phyloP scores from a whole-genome alignment of 1,140 invertebrate species.

The Bicyclus anynana region DNA sequence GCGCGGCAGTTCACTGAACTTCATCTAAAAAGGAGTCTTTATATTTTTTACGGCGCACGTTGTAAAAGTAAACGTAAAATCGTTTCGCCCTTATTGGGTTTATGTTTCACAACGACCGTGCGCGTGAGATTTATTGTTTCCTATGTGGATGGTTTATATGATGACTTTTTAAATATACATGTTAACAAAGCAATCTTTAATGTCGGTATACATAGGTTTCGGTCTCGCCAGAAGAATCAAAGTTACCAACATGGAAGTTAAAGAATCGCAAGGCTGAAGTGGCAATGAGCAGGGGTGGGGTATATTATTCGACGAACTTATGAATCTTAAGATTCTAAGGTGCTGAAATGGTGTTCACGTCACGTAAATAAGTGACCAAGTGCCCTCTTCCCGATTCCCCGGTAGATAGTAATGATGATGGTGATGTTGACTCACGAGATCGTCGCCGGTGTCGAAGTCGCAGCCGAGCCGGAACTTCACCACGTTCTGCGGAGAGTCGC shows the following conservation, averaged over 20 bases:
- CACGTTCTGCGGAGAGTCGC: slow-evolving; percentile 87
- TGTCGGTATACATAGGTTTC: too few species aligned
- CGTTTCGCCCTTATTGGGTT: slow-evolving; percentile 21
- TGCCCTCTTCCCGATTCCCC: not conserved
- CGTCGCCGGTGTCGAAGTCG: slow-evolving; percentile 78
- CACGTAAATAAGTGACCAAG: not conserved
- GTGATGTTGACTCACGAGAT: slow-evolving; percentile 66
- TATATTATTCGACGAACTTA: too few species aligned
- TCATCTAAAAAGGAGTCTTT: slow-evolving; percentile 28
- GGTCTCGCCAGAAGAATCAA: too few species aligned
- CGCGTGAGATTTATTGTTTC: slow-evolving; percentile 21
- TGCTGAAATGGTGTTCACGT: too few species aligned
- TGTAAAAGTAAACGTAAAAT: slow-evolving; percentile 31
- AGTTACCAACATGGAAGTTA: too few species aligned
- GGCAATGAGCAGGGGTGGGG: too few species aligned
- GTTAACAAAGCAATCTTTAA: not conserved
- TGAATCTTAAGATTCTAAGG: too few species aligned
- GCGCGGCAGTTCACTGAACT: slow-evolving; percentile 26
- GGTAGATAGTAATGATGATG: not conserved
- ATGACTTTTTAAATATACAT: not conserved
- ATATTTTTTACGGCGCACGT: slow-evolving; percentile 25
- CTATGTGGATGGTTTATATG: not conserved
- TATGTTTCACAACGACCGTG: not conserved
- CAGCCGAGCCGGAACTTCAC: slow-evolving; percentile 87
- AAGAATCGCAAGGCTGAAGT: too few species aligned